Conservation (phyloP, 2,113 vertebrate genomes). For the Cnemophilus loriae region DNA sequence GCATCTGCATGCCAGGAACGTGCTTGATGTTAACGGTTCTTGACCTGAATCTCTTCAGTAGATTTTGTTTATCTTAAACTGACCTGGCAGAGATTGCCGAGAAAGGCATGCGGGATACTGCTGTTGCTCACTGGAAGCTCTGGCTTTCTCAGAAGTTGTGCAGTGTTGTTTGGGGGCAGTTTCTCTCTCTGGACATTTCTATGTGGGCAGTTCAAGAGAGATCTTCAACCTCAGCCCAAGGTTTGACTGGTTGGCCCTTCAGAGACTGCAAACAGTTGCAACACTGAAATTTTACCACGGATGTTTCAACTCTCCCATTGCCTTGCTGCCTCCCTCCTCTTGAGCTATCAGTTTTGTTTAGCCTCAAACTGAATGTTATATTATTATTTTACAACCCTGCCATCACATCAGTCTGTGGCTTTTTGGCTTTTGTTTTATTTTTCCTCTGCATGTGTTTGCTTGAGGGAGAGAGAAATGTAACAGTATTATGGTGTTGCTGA, state of each 20-base stretch:
- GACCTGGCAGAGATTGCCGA: neutral
- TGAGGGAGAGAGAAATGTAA: neutral
- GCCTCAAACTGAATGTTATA: neutral
- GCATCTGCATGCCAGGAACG: fast-evolving
- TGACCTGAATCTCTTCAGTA: neutral
- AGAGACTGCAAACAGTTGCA: neutral
- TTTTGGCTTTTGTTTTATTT: neutral
- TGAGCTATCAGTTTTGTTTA: neutral
- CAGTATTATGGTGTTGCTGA: neutral
- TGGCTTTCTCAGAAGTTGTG: neutral
- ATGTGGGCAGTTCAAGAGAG: neutral
- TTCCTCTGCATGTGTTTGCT: fast-evolving
- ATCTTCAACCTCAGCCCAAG: neutral
- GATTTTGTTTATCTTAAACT: neutral
- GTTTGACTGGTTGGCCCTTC: neutral
- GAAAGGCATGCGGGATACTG: neutral
- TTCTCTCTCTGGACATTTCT: neutral
- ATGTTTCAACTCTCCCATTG: neutral
- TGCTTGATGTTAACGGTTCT: neutral
- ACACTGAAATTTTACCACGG: neutral
- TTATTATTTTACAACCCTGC: neutral
- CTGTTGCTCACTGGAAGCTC: neutral
- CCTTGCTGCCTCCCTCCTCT: neutral
- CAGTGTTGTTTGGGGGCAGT: neutral
- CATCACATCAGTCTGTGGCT: fast-evolving